phyloP scores from a whole-genome alignment of 2,888 invertebrate genomes.

The Eupithecia abbreviata region DNA sequence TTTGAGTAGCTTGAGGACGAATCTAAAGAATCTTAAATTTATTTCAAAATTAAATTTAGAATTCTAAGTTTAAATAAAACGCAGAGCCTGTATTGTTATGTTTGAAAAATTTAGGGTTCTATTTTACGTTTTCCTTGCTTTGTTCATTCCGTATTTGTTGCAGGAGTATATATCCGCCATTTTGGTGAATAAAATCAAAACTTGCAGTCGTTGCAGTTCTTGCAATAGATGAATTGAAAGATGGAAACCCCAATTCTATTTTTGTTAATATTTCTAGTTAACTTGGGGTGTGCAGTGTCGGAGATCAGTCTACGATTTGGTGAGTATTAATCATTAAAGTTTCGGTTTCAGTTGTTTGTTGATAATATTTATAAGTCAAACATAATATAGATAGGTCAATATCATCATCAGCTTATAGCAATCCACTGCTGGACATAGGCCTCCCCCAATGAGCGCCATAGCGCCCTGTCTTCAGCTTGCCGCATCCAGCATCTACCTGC shows the following conservation, averaged over 20 bases:
- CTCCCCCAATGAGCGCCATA: no score
- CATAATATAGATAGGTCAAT: no score
- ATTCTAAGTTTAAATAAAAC: conserved; percentile 12
- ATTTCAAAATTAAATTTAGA: background rate
- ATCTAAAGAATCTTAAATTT: background rate
- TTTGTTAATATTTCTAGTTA: conserved; percentile 59
- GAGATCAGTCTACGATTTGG: conserved; percentile 72
- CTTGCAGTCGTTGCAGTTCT: conserved; percentile 57
- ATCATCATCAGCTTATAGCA: no score
- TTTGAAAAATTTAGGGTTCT: conserved; percentile 72
- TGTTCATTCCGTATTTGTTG: conserved; percentile 73
- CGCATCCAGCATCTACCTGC: no score
- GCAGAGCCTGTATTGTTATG: conserved; percentile 49
- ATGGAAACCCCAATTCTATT: conserved; percentile 57
- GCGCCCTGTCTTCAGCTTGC: no score
- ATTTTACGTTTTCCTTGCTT: conserved; percentile 70
- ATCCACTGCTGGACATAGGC: no score
- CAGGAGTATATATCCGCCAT: conserved; percentile 78
- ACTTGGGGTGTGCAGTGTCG: conserved; percentile 64
- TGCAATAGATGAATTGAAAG: conserved; percentile 50
- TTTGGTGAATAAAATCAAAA: conserved; percentile 66
- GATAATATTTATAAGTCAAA: no score
- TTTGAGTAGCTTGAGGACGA: background rate
- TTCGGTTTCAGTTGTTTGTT: no score
- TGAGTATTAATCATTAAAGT: conserved; percentile 52